Evolutionary conservation across 2,113 vertebrate species (phyloP), one percentile per base, ranked within the genome.

Genomic region (Tetrax tetrax): DNA sequence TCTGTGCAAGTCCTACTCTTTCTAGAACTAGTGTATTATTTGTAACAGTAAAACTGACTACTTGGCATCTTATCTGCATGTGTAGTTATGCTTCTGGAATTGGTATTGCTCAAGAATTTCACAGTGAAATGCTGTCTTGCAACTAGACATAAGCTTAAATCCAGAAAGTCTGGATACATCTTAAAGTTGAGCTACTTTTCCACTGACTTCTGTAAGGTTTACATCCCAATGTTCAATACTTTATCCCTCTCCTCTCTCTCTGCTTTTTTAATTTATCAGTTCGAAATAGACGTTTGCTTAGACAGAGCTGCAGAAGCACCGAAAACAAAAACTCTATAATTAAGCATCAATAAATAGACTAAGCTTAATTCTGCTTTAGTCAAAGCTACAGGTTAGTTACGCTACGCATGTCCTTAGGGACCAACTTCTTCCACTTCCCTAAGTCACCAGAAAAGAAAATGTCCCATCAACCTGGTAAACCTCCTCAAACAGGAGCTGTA

Each of bases 101-200:
- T 54, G 22, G 19, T 22, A n/a, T 2, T 38, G 29, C 43, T 90
- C 57, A 79, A 56, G 33, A 94, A 88, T 54, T 90, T 59, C 80
- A 83, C 41, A 76, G 41, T 43, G 51, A 93, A 90, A 84, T 53
- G 15, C n/a, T 70, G 66, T 63, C 59, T 63, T 89, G 64, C 51
- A 91, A 81, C 51, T 35, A 91, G 60, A 83, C 23, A 59, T 35
- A 77, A 95, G 60, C 35, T 86, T 81, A 95, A 87, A 94, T 54
- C 64, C 83, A 94, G 60, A 93, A 70, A 91, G 63, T 43, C 71
- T 83, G 51, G 41, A 59, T 63, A 61, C 0, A 0, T 24, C 80
- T 81, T 74, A 81, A 88, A 92, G 72, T 23, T 78, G 76, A 92
- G 51, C 50, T 90, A 83, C 20, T 83, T 86, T 69, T 77, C 59